Base-by-base conservation (phyloP, 2,888 invertebrate species). In the Cryptocephalus primarius region DNA sequence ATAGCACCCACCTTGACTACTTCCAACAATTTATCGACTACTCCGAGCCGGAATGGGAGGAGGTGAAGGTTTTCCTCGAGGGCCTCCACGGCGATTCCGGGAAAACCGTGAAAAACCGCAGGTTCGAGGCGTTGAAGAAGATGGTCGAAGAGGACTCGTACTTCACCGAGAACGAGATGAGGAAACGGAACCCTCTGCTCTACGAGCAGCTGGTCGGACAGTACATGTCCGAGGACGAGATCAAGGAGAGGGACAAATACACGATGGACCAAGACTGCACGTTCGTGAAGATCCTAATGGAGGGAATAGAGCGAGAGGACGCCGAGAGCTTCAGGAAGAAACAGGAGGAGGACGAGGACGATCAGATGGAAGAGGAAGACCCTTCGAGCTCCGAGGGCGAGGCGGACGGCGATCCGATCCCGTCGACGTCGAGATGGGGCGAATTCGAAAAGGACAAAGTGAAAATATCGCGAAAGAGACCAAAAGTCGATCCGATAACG, bases 151-250 rank as follows among this genome's bases (percentile, higher is more conserved):
- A 82, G 52, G 75, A 79, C 55, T 74, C 76, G 31, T 95, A 94
- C 69, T 96, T 96, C 62, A 85, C 85, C 64, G 93, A 95, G 66
- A 81, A 80, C 49, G 88, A 91, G 74, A 96, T 96, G 95, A 89
- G 91, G 80, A 83, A 81, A 55, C 73, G 96, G 49, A 89, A 92
- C 67, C 96, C 95, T 1, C 73, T 88, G 44, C 70, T 95, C 0
- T 96, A 90, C 70, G 89, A 95, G 53, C 87, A 93, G 60, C 72
- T 96, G 55, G 76, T 96, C 39, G 95, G 93, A 0, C 86, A 85
- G 60, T 92, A 86, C 67, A 68, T 94, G 54, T 82, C 85, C 2
- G 81, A 84, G 47, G 80, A 83, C 32, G 90, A 94, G 65, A 80
- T 81, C 48, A 74, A 75, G 51, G 73, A 74, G 44, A 71, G 84